Percentiles rank a stretch among this genome's conserved stretches.
Evolutionary conservation across 2,797 vertebrate species (phyloP).

Genomic region (Spondyliosoma cantharus): DNA sequence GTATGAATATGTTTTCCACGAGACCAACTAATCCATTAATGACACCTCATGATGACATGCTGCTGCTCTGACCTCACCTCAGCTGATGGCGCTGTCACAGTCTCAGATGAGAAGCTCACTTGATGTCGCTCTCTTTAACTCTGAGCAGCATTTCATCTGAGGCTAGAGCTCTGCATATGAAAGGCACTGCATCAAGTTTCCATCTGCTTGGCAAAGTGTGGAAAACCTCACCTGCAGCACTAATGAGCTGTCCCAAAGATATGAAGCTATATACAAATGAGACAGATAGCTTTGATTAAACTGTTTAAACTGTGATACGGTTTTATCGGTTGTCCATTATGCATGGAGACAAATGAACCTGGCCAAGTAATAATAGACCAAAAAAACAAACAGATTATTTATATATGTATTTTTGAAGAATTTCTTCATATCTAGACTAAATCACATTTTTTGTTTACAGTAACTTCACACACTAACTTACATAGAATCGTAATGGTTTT

Average conservation of each 20-base stretch:
- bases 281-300: not conserved
- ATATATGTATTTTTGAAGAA: too few relatives aligned
- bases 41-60: not conserved
- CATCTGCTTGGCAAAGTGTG: not conserved
- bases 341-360: not conserved
- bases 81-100: not conserved
- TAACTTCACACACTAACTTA: too few relatives aligned
- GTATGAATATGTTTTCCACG: not conserved
- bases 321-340: not conserved
- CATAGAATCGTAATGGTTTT: too few relatives aligned
- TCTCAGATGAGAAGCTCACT: not conserved
- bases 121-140: not conserved
- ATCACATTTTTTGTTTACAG: too few relatives aligned
- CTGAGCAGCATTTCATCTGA: not conserved
- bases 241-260: not conserved
- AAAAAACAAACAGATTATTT: too few relatives aligned
- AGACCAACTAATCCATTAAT: not conserved
- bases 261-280: not conserved
- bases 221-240: not conserved
- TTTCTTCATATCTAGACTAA: too few relatives aligned
- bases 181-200: conserved; percentile 7
- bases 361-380: not conserved
- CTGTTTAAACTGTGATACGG: not conserved
- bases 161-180: not conserved
- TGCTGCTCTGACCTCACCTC: not conserved